phyloP scores from a whole-genome alignment of 1,140 invertebrate species.

The Branchinecta lindahli region DNA sequence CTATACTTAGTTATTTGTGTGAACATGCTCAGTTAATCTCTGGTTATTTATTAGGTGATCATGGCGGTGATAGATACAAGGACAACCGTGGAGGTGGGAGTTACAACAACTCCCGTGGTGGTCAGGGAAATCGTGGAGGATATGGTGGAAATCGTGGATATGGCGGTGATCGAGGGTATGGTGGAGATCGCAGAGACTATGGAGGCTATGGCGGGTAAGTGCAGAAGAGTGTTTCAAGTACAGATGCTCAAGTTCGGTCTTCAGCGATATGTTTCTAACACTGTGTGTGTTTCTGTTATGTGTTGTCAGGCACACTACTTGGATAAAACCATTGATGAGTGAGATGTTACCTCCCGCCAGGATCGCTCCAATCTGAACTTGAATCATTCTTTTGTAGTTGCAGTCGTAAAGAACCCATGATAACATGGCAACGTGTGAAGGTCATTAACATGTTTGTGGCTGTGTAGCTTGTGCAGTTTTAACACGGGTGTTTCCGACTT shows the following conservation, averaged over 20 bases:
- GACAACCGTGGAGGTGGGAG: background rate
- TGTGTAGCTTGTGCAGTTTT: too few relatives aligned
- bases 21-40: too few relatives aligned
- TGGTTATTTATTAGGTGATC: too few relatives aligned
- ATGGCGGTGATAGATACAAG: background rate
- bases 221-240: background rate
- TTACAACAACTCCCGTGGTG: conserved; percentile 6
- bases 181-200: background rate
- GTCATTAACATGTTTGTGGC: too few relatives aligned
- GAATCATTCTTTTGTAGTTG: too few relatives aligned
- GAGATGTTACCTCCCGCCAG: background rate
- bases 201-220: too few relatives aligned
- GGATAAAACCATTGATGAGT: background rate
- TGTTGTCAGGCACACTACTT: background rate
- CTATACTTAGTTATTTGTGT: too few relatives aligned
- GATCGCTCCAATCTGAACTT: too few relatives aligned
- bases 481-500: too few relatives aligned
- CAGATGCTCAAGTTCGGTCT: background rate
- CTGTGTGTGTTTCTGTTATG: background rate
- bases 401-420: too few relatives aligned
- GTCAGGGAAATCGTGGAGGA: conserved; percentile 8
- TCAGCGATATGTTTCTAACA: background rate
- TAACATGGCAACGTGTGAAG: too few relatives aligned
- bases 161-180: background rate
- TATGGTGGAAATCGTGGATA: background rate